Conservation (phyloP, 1,140 invertebrate species). For the Plectus sambesii region DNA sequence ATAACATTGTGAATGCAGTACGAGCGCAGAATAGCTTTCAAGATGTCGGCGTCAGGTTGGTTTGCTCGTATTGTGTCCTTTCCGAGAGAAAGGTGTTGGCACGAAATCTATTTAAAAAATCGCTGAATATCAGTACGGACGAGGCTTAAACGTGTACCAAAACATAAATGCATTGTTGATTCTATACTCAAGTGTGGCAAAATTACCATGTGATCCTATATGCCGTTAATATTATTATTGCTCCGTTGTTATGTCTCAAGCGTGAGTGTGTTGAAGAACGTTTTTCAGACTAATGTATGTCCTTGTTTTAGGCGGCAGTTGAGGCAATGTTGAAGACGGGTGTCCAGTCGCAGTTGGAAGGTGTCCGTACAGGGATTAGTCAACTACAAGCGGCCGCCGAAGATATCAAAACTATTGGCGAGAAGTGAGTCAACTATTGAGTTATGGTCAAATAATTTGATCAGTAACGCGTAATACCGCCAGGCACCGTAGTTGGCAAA, state of each 20-base stretch:
- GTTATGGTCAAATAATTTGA: too few species aligned
- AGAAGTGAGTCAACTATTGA: too few species aligned
- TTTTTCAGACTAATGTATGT: conserved; percentile 10
- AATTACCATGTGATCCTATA: too few species aligned
- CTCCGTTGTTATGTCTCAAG: conserved; percentile 3
- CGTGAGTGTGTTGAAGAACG: background rate
- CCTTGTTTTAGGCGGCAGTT: conserved; percentile 68
- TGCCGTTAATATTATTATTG: too few species aligned
- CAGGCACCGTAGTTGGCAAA: too few species aligned
- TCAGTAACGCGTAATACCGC: too few species aligned
- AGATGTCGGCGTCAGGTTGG: conserved; percentile 2
- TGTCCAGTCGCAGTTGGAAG: conserved; percentile 92
- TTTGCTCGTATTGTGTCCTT: too few species aligned
- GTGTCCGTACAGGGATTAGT: conserved; percentile 79
- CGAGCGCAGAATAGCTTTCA: background rate
- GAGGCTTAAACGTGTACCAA: too few species aligned
- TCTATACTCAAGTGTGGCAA: too few species aligned
- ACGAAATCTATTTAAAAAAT: too few species aligned
- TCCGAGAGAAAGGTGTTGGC: too few species aligned
- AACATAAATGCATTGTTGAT: conserved; percentile 13
- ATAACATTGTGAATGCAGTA: background rate
- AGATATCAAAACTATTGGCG: conserved; percentile 65
- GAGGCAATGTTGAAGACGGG: conserved; percentile 96
- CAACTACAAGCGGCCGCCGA: conserved; percentile 69
- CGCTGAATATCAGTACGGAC: too few species aligned